Base-by-base conservation (phyloP, 1,140 invertebrate species). In the Trichonephila clavipes region DNA sequence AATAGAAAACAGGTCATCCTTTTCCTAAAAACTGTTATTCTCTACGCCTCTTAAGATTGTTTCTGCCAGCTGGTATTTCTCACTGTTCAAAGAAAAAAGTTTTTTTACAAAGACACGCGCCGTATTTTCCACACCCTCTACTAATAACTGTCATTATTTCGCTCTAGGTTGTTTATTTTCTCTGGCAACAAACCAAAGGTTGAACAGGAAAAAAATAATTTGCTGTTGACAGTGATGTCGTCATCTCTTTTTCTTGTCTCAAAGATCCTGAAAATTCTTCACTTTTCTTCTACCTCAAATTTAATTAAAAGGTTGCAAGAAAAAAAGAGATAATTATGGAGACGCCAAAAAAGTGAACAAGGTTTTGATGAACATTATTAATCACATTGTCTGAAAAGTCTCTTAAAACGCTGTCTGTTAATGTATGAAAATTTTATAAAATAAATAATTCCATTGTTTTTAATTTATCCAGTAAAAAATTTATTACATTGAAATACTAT, bases 101-200 rank as follows among this genome's bases (percentile, higher is more conserved):
- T 28, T 72, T 28, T 34, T 7, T 77, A 14, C 28, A 40, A 18
- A 77, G 18, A 40, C 28, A 40, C 14, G 28, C 28, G 34, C 72
- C 34, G 2, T 40, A 77, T 77, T 34, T 77, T 77, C 72, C 19
- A 34, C 51, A 7, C 34, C 28, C 18, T 40, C 14, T 34, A 7
- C 72, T 77, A 77, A 77, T 77, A 77, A 77, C 72, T 40, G 28
- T 28, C 72, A 77, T 77, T 40, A 77, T 40, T 64, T 77, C 24
- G 66, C 66, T 77, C 72, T 16, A 40, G 72, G 18, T 77, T 77
- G 72, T 77, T 77, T 77, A 77, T 77, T 77, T 77, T 77, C 28
- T 77, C 28, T 77, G 72, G 72, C 72, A 77, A 18, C 4, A 19
- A 77, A 77, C 4, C 72, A 77, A 16, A 7, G 34, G 24, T 77